Evolutionary conservation across 2,888 invertebrate genomes (phyloP).

Genomic region (Ypsolopha sequella): DNA sequence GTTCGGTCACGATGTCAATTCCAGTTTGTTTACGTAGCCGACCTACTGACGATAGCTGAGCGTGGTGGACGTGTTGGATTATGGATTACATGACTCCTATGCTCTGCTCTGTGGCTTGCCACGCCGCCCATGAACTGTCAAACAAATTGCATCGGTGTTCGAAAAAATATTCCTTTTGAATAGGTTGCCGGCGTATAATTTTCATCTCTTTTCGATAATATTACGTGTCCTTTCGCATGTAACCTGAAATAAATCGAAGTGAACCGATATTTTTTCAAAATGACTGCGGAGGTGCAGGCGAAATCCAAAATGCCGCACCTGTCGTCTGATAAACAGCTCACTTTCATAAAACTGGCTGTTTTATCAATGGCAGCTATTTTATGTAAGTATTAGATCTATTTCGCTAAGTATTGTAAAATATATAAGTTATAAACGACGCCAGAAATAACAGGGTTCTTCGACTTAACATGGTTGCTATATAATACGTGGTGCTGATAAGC

Average conservation of each 20-base stretch:
- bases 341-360: slow-evolving; percentile 80
- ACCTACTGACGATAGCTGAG: too few species aligned
- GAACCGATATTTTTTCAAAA: slow-evolving; percentile 18
- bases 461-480: too few species aligned
- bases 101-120: too few species aligned
- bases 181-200: slow-evolving; percentile 56
- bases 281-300: slow-evolving; percentile 49
- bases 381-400: slow-evolving; percentile 75
- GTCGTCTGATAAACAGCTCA: slow-evolving; percentile 64
- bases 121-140: slow-evolving; percentile 49
- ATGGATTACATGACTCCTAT: too few species aligned
- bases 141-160: slow-evolving; percentile 28
- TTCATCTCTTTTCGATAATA: neutral
- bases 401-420: neutral
- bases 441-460: too few species aligned
- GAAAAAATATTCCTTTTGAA: neutral
- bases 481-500: too few species aligned
- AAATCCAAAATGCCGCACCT: slow-evolving; percentile 49
- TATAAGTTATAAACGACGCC: neutral
- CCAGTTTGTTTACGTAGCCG: too few species aligned
- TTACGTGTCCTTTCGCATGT: too few species aligned
- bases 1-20: too few species aligned
- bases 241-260: too few species aligned
- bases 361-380: slow-evolving; percentile 92
- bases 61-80: too few species aligned